Base-by-base conservation (phyloP, 2,888 invertebrate species). In the Protodeltote pygarga region DNA sequence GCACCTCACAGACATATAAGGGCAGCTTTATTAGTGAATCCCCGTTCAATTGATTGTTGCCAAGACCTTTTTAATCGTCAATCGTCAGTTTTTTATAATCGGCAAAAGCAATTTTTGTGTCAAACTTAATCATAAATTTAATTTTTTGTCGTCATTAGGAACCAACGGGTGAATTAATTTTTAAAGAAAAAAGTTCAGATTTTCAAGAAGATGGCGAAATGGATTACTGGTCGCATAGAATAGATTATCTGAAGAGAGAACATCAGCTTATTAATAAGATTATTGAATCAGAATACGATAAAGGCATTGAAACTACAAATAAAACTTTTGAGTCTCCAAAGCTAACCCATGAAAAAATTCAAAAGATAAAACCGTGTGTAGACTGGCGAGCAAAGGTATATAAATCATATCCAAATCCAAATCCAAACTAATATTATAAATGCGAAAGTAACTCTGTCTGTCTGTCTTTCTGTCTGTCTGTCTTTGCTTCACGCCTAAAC, bases 211-310 rank as follows among this genome's bases (percentile, higher is more conserved):
- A 79, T 58, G 70, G 73, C 25, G 82, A 84, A 44, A 65, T 71
- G 42, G 85, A 86, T 68, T 92, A 91, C 52, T 91, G 91, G 91
- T 54, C 74, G 13, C 74, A 79, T 17, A 78, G 91, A 81, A 80
- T 91, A 32, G 87, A 89, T 39, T 71, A 70, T 51, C 65, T 92
- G 1, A 89, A 84, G 73, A 86, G 79, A 52, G 89, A 90, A 71
- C 91, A 92, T 64, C 80, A 83, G 50, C 39, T 72, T 35, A 92
- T 92, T 5, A 89, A 89, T 59, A 82, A 85, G 69, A 89, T 91
- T 34, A 76, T 89, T 50, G 89, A 90, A 69, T 19, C 74, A 1
- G 89, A 89, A 73, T 91, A 85, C 68, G 83, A 87, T 37, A 88
- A 82, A 71, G 81, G 84, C 8, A 80, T 90, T 33, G 78, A 85